Evolutionary conservation across 2,888 invertebrate genomes (phyloP).

Genomic region (Neoascia interrupta): DNA sequence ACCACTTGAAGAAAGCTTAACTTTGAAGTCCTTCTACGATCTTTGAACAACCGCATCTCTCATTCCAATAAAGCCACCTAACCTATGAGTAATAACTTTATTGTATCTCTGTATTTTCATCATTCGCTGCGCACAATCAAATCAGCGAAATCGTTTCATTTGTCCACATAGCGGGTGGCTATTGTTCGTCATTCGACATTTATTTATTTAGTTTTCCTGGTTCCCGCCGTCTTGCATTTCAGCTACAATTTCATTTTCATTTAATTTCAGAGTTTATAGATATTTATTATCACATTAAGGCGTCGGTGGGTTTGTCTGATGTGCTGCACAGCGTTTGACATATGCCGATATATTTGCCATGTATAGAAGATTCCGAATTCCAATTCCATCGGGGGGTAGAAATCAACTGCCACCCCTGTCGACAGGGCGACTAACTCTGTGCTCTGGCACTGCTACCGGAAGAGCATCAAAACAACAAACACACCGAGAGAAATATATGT

Average conservation of each 20-base stretch:
- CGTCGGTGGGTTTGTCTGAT: constrained; percentile 40
- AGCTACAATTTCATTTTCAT: constrained; percentile 49
- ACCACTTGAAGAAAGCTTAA: no score
- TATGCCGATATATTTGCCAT: constrained; percentile 63
- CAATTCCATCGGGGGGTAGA: constrained; percentile 10
- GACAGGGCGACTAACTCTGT: neutral
- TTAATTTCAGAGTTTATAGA: constrained; percentile 61
- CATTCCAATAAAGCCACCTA: no score
- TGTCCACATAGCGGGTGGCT: constrained; percentile 57
- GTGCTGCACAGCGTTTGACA: constrained; percentile 70
- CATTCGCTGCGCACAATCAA: constrained; percentile 48
- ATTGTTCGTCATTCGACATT: constrained; percentile 47
- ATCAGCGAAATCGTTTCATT: constrained; percentile 59
- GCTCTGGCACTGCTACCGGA: constrained; percentile 27
- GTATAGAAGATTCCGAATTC: constrained; percentile 8
- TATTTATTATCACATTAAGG: constrained; percentile 71
- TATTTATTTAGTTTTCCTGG: constrained; percentile 51
- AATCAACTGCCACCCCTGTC: constrained; percentile 6
- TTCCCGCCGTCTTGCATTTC: neutral
- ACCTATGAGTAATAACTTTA: no score
- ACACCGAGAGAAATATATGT: constrained; percentile 1
- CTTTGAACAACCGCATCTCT: no score
- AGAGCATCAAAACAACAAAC: constrained; percentile 62
- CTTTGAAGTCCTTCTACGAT: no score
- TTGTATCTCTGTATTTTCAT: neutral